These are phyloP conservation scores for Chrysotoxum bicinctum DNA, from an alignment of 2,888 invertebrate genomes.

Conservation along the genomic window DNA sequence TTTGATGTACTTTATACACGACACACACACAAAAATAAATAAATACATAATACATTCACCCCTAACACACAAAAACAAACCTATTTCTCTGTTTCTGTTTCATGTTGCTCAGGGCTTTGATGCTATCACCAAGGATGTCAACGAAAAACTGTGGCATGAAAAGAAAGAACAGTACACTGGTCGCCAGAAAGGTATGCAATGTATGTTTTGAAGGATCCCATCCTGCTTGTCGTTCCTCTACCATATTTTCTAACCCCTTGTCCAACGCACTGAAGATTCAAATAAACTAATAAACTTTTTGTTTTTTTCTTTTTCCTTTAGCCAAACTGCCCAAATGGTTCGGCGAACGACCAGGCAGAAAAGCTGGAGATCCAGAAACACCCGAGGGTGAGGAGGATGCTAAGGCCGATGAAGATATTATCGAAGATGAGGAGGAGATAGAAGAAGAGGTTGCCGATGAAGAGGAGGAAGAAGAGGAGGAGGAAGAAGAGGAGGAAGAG, in stretches of 20 bases:
- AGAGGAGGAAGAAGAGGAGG: slow-evolving; percentile 87
- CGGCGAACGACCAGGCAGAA: slow-evolving; percentile 97
- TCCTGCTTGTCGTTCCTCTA: slow-evolving; percentile 26
- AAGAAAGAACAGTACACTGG: slow-evolving; percentile 93
- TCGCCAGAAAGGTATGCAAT: slow-evolving; percentile 92
- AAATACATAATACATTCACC: slow-evolving; percentile 11
- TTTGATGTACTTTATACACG: slow-evolving; percentile 9
- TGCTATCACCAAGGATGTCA: slow-evolving; percentile 90
- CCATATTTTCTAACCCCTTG: neutral
- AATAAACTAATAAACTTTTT: neutral
- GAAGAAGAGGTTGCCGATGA: slow-evolving; percentile 90
- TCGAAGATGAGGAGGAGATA: slow-evolving; percentile 88
- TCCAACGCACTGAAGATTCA: neutral
- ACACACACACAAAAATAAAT: slow-evolving; percentile 3
- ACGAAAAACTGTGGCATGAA: slow-evolving; percentile 94
- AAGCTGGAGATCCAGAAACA: slow-evolving; percentile 92
- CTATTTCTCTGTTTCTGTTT: slow-evolving; percentile 67
- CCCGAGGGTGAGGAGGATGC: slow-evolving; percentile 95
- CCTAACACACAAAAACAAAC: slow-evolving; percentile 49
- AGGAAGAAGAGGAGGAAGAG: slow-evolving; percentile 85
- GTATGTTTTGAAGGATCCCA: slow-evolving; percentile 42
- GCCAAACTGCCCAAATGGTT: slow-evolving; percentile 98
- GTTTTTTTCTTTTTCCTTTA: slow-evolving; percentile 78
- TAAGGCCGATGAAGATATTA: slow-evolving; percentile 88
- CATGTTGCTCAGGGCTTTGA: slow-evolving; percentile 88